A percentile compares a stretch with the other conserved stretches of the same genome.
Evolutionary conservation across 2,113 vertebrate genomes (phyloP).

Genomic region (Furnarius figulus): DNA sequence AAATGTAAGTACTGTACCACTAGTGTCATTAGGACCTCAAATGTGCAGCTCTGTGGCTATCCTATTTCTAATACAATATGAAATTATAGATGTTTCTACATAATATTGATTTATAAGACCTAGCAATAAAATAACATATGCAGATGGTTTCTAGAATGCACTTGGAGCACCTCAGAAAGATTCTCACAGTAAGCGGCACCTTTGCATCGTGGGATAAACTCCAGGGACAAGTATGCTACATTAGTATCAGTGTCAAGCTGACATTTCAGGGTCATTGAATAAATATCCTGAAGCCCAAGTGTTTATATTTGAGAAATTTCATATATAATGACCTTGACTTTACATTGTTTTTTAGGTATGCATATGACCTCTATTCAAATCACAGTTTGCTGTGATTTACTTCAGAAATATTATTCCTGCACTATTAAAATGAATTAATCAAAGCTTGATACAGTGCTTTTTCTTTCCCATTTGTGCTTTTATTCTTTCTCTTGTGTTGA

Average conservation of each 20-base stretch:
- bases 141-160: slow-evolving; percentile 37
- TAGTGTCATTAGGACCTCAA: slow-evolving; percentile 19
- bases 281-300: slow-evolving; percentile 66
- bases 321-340: slow-evolving; percentile 55
- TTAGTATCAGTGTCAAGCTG: slow-evolving; percentile 65
- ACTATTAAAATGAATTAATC: slow-evolving; percentile 38
- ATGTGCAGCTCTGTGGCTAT: slow-evolving; percentile 4
- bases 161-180: slow-evolving; percentile 30
- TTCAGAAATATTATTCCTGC: not conserved
- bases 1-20: slow-evolving; percentile 2
- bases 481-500: not conserved
- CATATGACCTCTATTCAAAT: slow-evolving; percentile 8
- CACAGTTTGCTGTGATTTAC: slow-evolving; percentile 18
- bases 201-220: slow-evolving; percentile 28
- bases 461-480: not conserved
- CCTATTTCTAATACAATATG: slow-evolving; percentile 41
- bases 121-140: slow-evolving; percentile 50
- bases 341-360: slow-evolving; percentile 7
- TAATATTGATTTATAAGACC: slow-evolving; percentile 56
- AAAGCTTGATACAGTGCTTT: not conserved
- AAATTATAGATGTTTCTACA: slow-evolving; percentile 49
- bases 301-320: slow-evolving; percentile 66
- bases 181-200: slow-evolving; percentile 38
- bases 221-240: slow-evolving; percentile 42
- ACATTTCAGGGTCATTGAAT: slow-evolving; percentile 74